Percentiles rank a stretch among this genome's conserved stretches.
phyloP scores from a whole-genome alignment of 2,113 vertebrate genomes.

The Corythornis madagascariensis region DNA sequence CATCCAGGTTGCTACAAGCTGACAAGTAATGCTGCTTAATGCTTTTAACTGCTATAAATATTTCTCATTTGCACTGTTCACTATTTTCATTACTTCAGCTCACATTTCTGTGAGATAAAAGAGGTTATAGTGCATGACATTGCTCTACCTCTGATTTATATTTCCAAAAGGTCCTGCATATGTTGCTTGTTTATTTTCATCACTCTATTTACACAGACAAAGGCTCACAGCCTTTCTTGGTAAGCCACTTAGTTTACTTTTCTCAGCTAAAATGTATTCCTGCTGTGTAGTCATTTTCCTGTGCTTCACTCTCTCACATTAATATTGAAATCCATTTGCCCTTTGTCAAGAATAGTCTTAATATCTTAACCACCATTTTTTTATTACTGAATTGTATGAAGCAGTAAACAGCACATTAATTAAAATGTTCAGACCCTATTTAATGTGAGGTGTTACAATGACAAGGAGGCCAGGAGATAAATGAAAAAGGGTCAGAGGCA shows the following conservation, averaged over 20 bases:
- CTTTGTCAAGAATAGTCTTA: slow-evolving; percentile 54
- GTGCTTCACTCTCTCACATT: not conserved
- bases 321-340: slow-evolving; percentile 28
- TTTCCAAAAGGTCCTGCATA: not conserved
- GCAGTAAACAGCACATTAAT: slow-evolving; percentile 43
- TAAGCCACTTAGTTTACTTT: not conserved
- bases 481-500: not conserved
- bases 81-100: slow-evolving; percentile 36
- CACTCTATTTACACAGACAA: not conserved
- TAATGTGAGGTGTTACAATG: slow-evolving; percentile 23
- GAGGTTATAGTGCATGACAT: not conserved
- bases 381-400: slow-evolving; percentile 17
- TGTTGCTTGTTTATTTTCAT: slow-evolving; percentile 2
- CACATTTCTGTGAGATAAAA: slow-evolving; percentile 35
- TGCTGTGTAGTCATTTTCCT: slow-evolving; percentile 10
- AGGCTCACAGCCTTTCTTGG: not conserved
- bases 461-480: not conserved
- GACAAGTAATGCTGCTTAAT: not conserved
- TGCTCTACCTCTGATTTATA: slow-evolving; percentile 24
- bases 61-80: slow-evolving; percentile 19
- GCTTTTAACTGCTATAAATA: not conserved
- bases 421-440: slow-evolving; percentile 49
- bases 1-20: not conserved
- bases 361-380: slow-evolving; percentile 27
- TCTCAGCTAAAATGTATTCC: slow-evolving; percentile 12